Evolutionary conservation across 2,888 invertebrate genomes (phyloP).

Genomic region (Drosophila pegasa): DNA sequence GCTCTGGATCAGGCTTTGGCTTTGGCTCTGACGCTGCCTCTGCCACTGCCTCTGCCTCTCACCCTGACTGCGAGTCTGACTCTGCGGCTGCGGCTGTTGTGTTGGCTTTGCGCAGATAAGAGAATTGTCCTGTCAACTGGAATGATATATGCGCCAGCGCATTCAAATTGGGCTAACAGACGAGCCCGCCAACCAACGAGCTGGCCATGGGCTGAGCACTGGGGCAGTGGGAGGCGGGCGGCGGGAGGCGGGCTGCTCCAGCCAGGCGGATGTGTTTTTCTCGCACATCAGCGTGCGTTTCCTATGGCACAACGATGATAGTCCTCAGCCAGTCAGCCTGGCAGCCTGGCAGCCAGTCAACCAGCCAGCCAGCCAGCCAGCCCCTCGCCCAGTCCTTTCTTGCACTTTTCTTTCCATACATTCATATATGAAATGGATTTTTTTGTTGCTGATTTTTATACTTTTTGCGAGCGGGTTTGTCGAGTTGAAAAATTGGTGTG

Average conservation of each 20-base stretch:
- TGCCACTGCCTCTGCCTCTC: conserved; percentile 26
- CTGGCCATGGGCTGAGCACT: conserved; percentile 22
- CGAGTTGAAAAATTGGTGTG: conserved; percentile 83
- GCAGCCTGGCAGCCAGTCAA: neutral
- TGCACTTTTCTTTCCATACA: conserved; percentile 30
- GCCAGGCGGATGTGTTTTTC: conserved; percentile 74
- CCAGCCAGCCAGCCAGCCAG: neutral
- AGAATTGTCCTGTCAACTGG: conserved; percentile 89
- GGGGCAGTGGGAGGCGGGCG: conserved; percentile 14
- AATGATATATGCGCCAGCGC: conserved; percentile 88
- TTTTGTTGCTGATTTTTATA: conserved; percentile 59
- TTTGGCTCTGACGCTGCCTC: conserved; percentile 16
- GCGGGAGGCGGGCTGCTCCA: conserved; percentile 41
- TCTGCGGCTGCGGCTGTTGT: conserved; percentile 78
- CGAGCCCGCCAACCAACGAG: conserved; percentile 55
- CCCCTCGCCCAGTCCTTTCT: conserved; percentile 1
- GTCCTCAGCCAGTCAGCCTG: conserved; percentile 40
- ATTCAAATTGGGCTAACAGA: conserved; percentile 85
- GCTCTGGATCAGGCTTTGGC: conserved; percentile 17
- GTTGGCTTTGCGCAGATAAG: conserved; percentile 86
- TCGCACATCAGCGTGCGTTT: conserved; percentile 81
- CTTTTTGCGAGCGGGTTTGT: conserved; percentile 67
- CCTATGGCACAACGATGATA: conserved; percentile 75
- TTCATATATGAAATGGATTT: conserved; percentile 47
- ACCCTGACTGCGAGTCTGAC: conserved; percentile 23